Evolutionary conservation across 2,797 vertebrate genomes (phyloP).

Genomic region (Protonibea diacanthus): DNA sequence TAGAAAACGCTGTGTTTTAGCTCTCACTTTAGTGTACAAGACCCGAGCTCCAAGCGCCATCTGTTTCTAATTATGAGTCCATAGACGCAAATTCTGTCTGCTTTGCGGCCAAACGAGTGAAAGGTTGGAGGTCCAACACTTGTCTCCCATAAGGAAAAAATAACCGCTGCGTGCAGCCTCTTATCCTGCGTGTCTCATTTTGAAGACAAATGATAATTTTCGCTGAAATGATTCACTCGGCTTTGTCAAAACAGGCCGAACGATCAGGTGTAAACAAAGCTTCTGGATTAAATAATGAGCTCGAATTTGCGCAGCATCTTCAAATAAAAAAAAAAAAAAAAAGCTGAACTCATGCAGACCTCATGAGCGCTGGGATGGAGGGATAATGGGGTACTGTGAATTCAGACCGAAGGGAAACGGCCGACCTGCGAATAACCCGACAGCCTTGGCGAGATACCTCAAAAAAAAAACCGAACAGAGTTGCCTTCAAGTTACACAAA

Average conservation of each 20-base stretch:
- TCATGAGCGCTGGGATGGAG: conserved; percentile 2
- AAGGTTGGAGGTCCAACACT: conserved; percentile 83
- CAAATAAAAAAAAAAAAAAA: neutral
- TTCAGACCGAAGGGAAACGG: conserved; percentile 72
- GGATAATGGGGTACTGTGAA: conserved; percentile 79
- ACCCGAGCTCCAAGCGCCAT: conserved; percentile 78
- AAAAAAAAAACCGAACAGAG: conserved; percentile 82
- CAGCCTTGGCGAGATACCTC: conserved; percentile 82
- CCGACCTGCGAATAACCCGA: conserved; percentile 87
- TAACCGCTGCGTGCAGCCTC: conserved; percentile 61
- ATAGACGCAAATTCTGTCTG: conserved; percentile 78
- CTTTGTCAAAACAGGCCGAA: conserved; percentile 47
- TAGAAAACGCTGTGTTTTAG: conserved; percentile 63
- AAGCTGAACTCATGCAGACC: conserved; percentile 11
- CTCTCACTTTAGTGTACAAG: conserved; percentile 62
- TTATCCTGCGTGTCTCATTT: conserved; percentile 53
- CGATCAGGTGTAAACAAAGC: conserved; percentile 49
- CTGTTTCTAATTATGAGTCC: conserved; percentile 88
- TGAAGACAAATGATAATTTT: conserved; percentile 66
- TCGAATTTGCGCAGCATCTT: conserved; percentile 28
- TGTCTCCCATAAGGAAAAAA: conserved; percentile 75
- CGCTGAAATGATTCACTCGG: conserved; percentile 27
- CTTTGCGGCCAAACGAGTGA: conserved; percentile 77
- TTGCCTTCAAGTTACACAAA: conserved; percentile 84
- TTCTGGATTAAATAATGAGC: conserved; percentile 33